A percentile compares a stretch with the other conserved stretches of the same genome.
These are phyloP conservation scores for Eupithecia abbreviata DNA, from an alignment of 2,888 invertebrate genomes.

Conservation along the genomic window DNA sequence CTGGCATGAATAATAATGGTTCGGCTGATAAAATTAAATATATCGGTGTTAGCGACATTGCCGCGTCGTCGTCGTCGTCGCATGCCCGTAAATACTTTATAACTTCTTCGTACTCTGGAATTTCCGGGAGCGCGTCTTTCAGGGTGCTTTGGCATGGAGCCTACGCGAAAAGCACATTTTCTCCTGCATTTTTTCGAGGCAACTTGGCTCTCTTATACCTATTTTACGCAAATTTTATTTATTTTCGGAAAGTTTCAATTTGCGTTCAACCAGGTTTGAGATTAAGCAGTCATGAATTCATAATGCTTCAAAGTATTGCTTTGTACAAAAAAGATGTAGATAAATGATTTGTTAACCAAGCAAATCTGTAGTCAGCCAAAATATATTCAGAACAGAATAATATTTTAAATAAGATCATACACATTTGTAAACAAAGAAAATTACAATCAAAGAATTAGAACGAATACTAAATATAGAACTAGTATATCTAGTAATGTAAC, in stretches of 20 bases:
- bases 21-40: constrained; percentile 30
- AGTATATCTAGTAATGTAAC: no score
- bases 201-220: background rate
- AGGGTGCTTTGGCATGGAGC: constrained; percentile 21
- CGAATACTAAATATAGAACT: no score
- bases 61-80: constrained; percentile 13
- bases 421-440: no score
- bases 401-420: background rate
- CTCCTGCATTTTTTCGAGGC: background rate
- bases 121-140: constrained; percentile 25
- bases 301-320: background rate
- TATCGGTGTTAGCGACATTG: constrained; percentile 29
- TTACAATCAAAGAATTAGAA: no score
- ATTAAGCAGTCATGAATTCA: background rate
- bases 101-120: constrained; percentile 31
- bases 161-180: constrained; percentile 24
- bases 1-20: constrained; percentile 37
- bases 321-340: background rate
- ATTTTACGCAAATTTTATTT: background rate
- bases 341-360: background rate
- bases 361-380: background rate
- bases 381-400: background rate
- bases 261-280: background rate
- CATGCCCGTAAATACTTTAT: constrained; percentile 31
- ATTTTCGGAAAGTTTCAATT: background rate